Evolutionary conservation across 2,797 vertebrate species (phyloP).

Genomic region (Euphonia xanthogaster): DNA sequence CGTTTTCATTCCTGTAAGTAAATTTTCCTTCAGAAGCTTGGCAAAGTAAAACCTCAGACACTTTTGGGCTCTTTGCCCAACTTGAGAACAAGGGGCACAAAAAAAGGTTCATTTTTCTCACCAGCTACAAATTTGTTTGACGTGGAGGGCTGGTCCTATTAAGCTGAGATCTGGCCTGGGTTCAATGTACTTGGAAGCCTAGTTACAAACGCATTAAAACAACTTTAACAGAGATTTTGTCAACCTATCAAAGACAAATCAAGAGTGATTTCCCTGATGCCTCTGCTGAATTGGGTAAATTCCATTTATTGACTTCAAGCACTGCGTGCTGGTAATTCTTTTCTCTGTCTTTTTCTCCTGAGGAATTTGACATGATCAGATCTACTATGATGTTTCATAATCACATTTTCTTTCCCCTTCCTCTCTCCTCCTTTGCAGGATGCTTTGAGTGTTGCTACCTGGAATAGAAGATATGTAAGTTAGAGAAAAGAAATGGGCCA

Average conservation of each 20-base stretch:
- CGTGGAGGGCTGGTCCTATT: slow-evolving; percentile 11
- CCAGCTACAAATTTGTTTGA: slow-evolving; percentile 47
- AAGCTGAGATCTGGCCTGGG: slow-evolving; percentile 54
- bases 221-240: slow-evolving; percentile 66
- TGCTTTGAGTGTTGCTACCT: not conserved
- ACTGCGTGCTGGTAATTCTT: slow-evolving; percentile 45
- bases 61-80: slow-evolving; percentile 53
- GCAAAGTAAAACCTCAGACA: slow-evolving; percentile 39
- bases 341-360: slow-evolving; percentile 24
- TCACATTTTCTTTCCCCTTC: slow-evolving; percentile 7
- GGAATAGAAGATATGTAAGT: not conserved
- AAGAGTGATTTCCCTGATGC: slow-evolving; percentile 56
- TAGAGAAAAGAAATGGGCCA: not conserved
- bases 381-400: slow-evolving; percentile 30
- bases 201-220: slow-evolving; percentile 64
- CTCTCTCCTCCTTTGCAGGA: slow-evolving; percentile 11
- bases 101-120: slow-evolving; percentile 60
- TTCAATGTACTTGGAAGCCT: slow-evolving; percentile 63
- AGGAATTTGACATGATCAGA: slow-evolving; percentile 59
- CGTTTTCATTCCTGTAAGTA: not conserved
- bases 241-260: slow-evolving; percentile 67
- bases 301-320: slow-evolving; percentile 66
- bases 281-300: slow-evolving; percentile 56
- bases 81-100: slow-evolving; percentile 60
- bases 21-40: slow-evolving; percentile 29